A percentile compares a stretch with the other conserved stretches of the same genome.
Conservation (phyloP, 2,797 vertebrate species). For the Poliocrania exsul region DNA sequence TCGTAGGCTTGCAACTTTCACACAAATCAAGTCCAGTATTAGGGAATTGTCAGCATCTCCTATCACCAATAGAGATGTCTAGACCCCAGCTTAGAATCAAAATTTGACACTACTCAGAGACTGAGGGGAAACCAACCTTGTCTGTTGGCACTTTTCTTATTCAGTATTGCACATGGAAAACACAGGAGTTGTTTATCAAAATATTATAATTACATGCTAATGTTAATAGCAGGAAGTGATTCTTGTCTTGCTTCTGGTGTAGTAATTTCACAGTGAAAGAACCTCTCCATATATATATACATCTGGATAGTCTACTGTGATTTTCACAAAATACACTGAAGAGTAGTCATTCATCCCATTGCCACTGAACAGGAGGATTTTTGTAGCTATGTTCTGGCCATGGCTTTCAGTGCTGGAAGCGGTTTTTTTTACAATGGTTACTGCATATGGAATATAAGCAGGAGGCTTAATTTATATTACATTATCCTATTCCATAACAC, state of each 20-base stretch:
- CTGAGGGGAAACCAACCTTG: neutral
- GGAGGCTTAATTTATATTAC: neutral
- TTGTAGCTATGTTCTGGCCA: neutral
- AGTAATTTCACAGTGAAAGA: neutral
- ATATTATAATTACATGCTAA: neutral
- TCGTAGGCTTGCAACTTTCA: accelerated
- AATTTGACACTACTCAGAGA: neutral
- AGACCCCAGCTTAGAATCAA: neutral
- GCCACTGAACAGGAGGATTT: neutral
- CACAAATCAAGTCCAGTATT: accelerated
- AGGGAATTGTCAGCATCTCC: neutral
- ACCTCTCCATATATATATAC: neutral
- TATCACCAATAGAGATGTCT: neutral
- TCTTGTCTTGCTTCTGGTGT: neutral
- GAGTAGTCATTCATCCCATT: neutral
- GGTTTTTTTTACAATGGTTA: neutral
- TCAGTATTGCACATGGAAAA: neutral
- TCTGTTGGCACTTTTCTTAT: too few relatives aligned
- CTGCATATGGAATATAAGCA: neutral
- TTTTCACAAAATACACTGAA: neutral
- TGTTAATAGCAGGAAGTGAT: neutral
- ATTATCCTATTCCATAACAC: neutral
- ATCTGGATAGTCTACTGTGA: neutral
- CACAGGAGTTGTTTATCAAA: neutral
- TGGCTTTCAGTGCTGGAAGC: neutral